Conservation (phyloP, 2,113 vertebrate genomes). For the Oreochromis aureus region DNA sequence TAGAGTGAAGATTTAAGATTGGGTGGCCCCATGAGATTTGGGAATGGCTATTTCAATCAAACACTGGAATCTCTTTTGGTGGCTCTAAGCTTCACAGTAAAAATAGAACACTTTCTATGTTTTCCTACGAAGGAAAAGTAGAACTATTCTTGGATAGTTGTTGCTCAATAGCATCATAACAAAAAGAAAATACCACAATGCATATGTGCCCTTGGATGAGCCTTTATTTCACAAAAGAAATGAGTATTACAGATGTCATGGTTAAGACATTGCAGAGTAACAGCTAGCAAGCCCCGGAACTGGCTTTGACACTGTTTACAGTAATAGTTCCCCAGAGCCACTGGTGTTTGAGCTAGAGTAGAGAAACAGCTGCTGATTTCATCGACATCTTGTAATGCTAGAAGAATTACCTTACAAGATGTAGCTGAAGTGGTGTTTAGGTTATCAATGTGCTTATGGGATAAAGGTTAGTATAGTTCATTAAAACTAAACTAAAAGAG, state of each 20-base stretch:
- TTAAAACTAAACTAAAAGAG: neutral
- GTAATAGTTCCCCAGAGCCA: neutral
- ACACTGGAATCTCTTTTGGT: neutral
- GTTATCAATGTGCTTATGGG: neutral
- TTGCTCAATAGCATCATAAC: neutral
- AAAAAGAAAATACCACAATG: conserved; percentile 30
- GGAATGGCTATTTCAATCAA: neutral
- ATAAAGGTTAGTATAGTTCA: neutral
- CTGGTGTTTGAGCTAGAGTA: neutral
- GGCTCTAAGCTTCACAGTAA: neutral
- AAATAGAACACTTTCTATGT: conserved; percentile 48
- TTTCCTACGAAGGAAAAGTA: conserved; percentile 11
- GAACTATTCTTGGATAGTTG: conserved; percentile 36
- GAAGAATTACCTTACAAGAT: neutral
- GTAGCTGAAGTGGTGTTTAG: neutral
- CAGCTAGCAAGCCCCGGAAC: neutral
- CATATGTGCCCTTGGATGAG: neutral
- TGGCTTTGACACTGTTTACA: conserved; percentile 27
- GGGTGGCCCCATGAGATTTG: neutral
- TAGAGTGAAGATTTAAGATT: neutral
- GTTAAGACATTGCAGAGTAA: neutral
- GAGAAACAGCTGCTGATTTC: neutral
- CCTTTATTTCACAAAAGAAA: conserved; percentile 22
- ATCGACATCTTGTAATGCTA: neutral
- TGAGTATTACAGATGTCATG: conserved; percentile 49